phyloP scores from a whole-genome alignment of 2,888 invertebrate genomes.

The Limnephilus lunatus region DNA sequence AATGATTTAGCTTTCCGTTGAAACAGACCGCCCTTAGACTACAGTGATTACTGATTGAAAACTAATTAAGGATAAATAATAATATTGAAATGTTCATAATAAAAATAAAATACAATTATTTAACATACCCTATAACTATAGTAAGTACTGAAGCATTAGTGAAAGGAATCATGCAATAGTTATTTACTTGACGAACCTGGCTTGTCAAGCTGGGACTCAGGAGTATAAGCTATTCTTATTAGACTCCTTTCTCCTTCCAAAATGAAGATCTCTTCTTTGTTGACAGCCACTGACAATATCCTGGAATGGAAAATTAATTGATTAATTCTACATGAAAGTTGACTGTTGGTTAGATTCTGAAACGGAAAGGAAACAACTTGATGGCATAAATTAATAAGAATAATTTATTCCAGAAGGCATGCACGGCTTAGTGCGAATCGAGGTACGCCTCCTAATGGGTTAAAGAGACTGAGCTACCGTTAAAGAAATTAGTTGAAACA shows the following conservation, averaged over 20 bases:
- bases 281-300: conserved; percentile 79
- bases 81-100: not conserved
- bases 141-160: not conserved
- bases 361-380: too few relatives aligned
- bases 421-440: too few relatives aligned
- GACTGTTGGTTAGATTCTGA: too few relatives aligned
- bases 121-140: not conserved
- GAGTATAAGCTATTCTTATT: conserved; percentile 85
- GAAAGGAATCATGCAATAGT: conserved; percentile 1
- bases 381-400: too few relatives aligned
- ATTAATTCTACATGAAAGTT: not conserved
- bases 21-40: too few relatives aligned
- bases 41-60: too few relatives aligned
- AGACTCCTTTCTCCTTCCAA: conserved; percentile 88
- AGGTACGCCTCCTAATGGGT: too few relatives aligned
- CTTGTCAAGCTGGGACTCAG: conserved; percentile 79
- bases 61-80: too few relatives aligned
- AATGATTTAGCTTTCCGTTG: too few relatives aligned
- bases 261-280: conserved; percentile 88
- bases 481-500: too few relatives aligned
- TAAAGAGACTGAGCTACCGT: too few relatives aligned
- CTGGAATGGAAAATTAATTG: conserved; percentile 68
- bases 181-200: conserved; percentile 70
- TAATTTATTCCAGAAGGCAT: too few relatives aligned
- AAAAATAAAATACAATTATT: not conserved